Conservation (phyloP, 2,888 invertebrate species). For the Strigamia maritima region DNA sequence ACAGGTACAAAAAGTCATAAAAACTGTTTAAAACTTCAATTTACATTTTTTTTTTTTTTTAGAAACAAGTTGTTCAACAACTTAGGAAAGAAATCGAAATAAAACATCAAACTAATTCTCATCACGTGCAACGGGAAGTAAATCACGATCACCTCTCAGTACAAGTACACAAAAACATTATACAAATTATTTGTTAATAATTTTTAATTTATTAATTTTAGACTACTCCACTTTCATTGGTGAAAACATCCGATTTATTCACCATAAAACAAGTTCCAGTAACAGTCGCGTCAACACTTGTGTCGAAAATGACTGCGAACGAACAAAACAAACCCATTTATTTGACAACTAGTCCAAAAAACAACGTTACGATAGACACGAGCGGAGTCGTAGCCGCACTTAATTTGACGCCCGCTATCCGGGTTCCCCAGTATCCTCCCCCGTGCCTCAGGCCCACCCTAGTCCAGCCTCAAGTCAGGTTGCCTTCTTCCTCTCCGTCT, state of each 20-base stretch:
- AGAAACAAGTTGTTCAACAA: slow-evolving; percentile 42
- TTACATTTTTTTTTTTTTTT: neutral
- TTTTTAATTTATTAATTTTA: neutral
- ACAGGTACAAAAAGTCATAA: slow-evolving; percentile 37
- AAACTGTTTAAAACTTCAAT: neutral
- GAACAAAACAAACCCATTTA: neutral
- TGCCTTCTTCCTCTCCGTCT: slow-evolving; percentile 2
- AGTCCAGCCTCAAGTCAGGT: slow-evolving; percentile 4
- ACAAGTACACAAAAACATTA: neutral
- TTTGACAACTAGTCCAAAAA: neutral
- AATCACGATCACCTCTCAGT: neutral
- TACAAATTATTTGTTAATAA: too few relatives aligned
- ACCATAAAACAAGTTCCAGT: slow-evolving; percentile 3
- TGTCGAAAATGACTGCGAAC: neutral
- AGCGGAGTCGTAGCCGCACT: neutral
- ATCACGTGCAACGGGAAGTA: neutral
- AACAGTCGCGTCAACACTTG: neutral
- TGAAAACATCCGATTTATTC: neutral
- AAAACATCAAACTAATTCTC: slow-evolving; percentile 37
- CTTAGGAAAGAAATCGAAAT: slow-evolving; percentile 41
- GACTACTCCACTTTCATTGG: neutral
- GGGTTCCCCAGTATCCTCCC: slow-evolving; percentile 41
- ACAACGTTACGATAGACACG: neutral
- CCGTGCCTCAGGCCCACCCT: slow-evolving; percentile 7
- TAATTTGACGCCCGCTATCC: slow-evolving; percentile 37